Percentiles rank a stretch among this genome's conserved stretches.
Evolutionary conservation across 2,797 vertebrate species (phyloP).

Genomic region (Pteropus rufus): DNA sequence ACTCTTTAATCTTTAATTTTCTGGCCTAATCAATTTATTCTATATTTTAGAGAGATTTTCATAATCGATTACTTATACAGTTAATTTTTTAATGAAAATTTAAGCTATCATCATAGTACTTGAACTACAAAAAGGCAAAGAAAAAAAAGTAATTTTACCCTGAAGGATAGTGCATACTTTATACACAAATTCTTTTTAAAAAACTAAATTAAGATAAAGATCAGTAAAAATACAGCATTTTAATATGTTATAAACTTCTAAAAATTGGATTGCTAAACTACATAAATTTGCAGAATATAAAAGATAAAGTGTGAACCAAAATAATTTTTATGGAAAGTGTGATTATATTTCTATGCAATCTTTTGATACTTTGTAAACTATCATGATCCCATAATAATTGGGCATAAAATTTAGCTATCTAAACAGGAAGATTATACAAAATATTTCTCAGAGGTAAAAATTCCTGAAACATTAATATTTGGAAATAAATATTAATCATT

Average conservation of each 20-base stretch:
- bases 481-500: not conserved
- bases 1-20: not conserved
- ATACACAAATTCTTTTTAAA: not conserved
- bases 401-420: not conserved
- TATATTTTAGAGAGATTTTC: not conserved
- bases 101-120: not conserved
- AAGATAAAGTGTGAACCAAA: not conserved
- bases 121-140: not conserved
- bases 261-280: not conserved
- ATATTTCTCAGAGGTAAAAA: not conserved
- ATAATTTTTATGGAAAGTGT: not conserved
- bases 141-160: not conserved
- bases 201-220: not conserved
- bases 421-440: not conserved
- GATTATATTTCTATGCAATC: not conserved
- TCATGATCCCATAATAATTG: not conserved
- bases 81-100: not conserved
- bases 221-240: not conserved
- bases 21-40: conserved; percentile 6
- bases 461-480: not conserved
- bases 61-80: not conserved
- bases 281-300: not conserved
- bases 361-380: not conserved
- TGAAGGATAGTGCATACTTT: not conserved
- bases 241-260: not conserved